These are phyloP conservation scores for Oreochromis spilurus DNA, from an alignment of 2,113 vertebrate genomes.

Conservation along the genomic window DNA sequence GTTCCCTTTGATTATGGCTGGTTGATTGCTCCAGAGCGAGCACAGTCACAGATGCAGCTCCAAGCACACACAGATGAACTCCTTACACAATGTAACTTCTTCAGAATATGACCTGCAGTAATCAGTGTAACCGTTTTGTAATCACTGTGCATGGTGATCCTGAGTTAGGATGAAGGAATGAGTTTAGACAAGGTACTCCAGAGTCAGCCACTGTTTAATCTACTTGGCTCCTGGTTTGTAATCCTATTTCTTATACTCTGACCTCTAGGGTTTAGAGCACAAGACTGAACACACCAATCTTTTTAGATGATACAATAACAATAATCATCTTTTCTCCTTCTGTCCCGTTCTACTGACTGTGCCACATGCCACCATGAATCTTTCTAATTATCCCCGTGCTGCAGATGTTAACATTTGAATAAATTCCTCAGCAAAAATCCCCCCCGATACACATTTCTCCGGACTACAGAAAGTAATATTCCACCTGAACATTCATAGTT, in stretches of 20 bases:
- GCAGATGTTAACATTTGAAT: slow-evolving; percentile 60
- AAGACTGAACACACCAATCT: slow-evolving; percentile 36
- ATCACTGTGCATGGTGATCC: background rate
- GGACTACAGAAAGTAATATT: slow-evolving; percentile 14
- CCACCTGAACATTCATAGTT: slow-evolving; percentile 11
- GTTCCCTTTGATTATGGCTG: slow-evolving; percentile 35
- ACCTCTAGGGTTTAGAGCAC: slow-evolving; percentile 46
- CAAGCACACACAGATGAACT: background rate
- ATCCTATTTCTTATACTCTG: slow-evolving; percentile 58
- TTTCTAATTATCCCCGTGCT: slow-evolving; percentile 46
- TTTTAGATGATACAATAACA: slow-evolving; percentile 45
- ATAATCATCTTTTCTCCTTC: slow-evolving; percentile 41
- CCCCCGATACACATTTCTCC: background rate
- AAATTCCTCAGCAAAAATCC: slow-evolving; percentile 27
- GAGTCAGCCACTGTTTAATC: slow-evolving; percentile 46
- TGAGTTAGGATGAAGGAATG: slow-evolving; percentile 15
- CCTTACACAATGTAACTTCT: background rate
- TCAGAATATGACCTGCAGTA: slow-evolving; percentile 9
- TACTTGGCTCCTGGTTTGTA: slow-evolving; percentile 40
- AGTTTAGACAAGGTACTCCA: slow-evolving; percentile 2
- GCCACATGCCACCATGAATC: slow-evolving; percentile 26
- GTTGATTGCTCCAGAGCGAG: slow-evolving; percentile 9
- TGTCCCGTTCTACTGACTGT: slow-evolving; percentile 17
- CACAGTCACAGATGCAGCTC: background rate
- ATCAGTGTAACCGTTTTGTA: background rate